phyloP scores from a whole-genome alignment of 2,113 vertebrate genomes.

The Eolophus roseicapilla region DNA sequence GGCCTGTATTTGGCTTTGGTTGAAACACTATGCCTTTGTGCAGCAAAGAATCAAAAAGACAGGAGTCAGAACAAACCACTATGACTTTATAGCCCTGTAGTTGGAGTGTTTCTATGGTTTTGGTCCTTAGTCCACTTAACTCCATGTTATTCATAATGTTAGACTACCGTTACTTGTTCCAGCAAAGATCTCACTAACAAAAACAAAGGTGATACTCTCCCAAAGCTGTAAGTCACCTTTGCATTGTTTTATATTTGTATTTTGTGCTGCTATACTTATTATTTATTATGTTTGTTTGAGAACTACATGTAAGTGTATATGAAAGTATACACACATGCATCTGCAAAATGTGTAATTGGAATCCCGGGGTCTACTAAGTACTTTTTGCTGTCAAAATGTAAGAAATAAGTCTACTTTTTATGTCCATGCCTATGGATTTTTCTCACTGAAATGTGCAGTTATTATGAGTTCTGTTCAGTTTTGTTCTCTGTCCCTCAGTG shows the following conservation, averaged over 20 bases:
- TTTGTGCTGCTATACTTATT: background rate
- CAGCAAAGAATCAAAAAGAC: background rate
- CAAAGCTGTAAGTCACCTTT: background rate
- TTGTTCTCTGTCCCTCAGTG: slow-evolving; percentile 73
- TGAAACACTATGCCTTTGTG: background rate
- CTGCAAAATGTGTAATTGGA: background rate
- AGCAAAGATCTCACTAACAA: background rate
- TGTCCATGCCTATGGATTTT: background rate
- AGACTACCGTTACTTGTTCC: background rate
- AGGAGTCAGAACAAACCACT: background rate
- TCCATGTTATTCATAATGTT: background rate
- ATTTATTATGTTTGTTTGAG: background rate
- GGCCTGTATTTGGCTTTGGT: background rate
- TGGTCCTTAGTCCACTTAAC: background rate
- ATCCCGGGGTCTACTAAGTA: background rate
- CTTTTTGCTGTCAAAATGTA: background rate
- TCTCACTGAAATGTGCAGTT: background rate
- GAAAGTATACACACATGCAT: background rate
- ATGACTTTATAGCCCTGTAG: background rate
- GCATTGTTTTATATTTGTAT: background rate
- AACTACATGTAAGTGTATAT: accelerated
- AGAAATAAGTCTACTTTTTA: background rate
- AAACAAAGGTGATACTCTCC: background rate
- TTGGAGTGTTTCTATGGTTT: background rate
- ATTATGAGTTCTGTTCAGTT: background rate